Evolutionary conservation across 2,113 vertebrate genomes (phyloP).

Genomic region (Podarcis raffonei): DNA sequence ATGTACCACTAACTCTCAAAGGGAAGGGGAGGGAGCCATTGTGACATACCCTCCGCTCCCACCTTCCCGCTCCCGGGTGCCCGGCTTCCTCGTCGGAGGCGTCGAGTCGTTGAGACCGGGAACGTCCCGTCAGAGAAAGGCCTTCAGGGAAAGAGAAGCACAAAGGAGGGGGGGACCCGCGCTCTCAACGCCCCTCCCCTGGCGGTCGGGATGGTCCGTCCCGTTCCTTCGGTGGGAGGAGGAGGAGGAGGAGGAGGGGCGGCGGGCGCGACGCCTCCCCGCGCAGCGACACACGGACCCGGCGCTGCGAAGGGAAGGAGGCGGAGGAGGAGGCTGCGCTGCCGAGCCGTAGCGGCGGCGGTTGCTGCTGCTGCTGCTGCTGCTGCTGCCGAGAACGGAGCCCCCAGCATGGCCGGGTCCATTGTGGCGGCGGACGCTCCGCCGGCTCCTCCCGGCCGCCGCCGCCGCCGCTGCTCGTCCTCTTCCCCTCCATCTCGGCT

Average conservation of each 20-base stretch:
- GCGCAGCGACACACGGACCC: constrained; percentile 55
- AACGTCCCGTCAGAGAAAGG: fast-evolving
- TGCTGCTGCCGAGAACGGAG: constrained; percentile 5
- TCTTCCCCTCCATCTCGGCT: neutral
- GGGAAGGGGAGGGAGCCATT: neutral
- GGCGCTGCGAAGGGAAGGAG: constrained; percentile 38
- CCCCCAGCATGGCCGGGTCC: constrained; percentile 53
- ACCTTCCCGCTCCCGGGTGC: neutral
- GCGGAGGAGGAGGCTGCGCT: neutral
- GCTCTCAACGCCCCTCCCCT: neutral
- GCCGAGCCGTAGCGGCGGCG: constrained; percentile 50
- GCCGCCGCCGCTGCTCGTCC: neutral
- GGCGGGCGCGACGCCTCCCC: constrained; percentile 46
- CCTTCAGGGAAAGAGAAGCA: fast-evolving
- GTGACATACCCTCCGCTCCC: neutral
- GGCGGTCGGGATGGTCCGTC: constrained; percentile 51
- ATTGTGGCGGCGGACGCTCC: constrained; percentile 10
- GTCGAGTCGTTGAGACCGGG: fast-evolving
- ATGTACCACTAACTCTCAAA: constrained; percentile 40
- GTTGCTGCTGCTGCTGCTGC: neutral
- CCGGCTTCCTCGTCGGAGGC: neutral
- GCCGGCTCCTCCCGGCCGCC: neutral
- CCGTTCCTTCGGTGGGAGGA: constrained; percentile 53
- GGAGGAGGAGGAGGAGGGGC: constrained; percentile 57
- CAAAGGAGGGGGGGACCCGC: no score